Evolutionary conservation across 1,140 invertebrate genomes (phyloP).

Genomic region (Amyelois transitella): DNA sequence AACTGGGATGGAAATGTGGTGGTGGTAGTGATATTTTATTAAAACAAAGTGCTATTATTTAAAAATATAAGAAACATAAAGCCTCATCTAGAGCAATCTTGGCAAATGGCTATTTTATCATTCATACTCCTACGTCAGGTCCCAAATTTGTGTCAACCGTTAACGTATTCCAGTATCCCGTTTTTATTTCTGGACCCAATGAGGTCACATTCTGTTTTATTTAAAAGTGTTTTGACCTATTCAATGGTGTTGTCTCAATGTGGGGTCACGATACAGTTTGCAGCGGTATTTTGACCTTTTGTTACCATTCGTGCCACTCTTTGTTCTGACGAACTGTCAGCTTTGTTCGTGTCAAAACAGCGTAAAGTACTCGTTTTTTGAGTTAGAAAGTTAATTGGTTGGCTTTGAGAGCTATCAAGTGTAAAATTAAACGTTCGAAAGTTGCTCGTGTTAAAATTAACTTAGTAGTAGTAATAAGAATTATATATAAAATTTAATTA

Average conservation of each 20-base stretch:
- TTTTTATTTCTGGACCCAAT: not conserved
- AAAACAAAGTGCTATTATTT: too few species aligned
- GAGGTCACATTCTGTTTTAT: not conserved
- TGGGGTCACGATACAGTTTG: not conserved
- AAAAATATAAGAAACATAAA: too few species aligned
- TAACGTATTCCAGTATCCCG: not conserved
- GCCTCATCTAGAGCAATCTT: too few species aligned
- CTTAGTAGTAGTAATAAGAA: not conserved
- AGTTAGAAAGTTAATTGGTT: not conserved
- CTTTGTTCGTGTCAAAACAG: not conserved
- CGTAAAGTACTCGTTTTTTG: not conserved
- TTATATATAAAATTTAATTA: not conserved
- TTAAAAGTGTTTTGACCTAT: not conserved
- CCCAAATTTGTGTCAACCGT: not conserved
- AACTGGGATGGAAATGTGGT: too few species aligned
- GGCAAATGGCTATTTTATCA: too few species aligned
- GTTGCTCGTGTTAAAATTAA: not conserved
- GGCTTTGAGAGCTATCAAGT: not conserved
- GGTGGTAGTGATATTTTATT: too few species aligned
- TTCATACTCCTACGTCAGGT: too few species aligned
- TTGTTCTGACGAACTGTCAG: not conserved
- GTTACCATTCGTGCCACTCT: not conserved
- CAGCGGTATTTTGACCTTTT: not conserved
- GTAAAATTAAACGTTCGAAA: not conserved
- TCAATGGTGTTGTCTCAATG: not conserved